Conservation (phyloP, 2,797 vertebrate species). For the Xenopus petersii region DNA sequence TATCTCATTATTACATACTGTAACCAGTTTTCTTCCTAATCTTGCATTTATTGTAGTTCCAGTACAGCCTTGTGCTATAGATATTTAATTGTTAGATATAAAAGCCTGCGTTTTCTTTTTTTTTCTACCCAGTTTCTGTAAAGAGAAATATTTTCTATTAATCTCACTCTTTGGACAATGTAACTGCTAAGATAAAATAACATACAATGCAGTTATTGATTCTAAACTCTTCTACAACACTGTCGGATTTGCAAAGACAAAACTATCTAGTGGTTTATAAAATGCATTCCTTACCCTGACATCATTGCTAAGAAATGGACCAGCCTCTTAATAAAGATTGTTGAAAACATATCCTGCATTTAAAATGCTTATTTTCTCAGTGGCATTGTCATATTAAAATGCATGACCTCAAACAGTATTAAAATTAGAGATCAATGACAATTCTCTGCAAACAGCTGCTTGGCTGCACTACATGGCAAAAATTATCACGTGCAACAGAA, state of each 20-base stretch:
- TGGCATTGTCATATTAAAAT: conserved; percentile 38
- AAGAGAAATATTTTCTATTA: neutral
- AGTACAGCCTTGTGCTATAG: too few species aligned
- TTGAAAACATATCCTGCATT: conserved; percentile 23
- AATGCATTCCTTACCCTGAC: conserved; percentile 22
- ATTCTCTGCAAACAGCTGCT: too few species aligned
- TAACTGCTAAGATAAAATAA: conserved; percentile 15
- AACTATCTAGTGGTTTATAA: conserved; percentile 23
- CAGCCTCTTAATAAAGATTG: conserved; percentile 31
- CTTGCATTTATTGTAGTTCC: too few species aligned
- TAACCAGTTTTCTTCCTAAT: too few species aligned
- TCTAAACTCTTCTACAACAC: conserved; percentile 1
- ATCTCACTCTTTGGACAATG: neutral
- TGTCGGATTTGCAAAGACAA: neutral
- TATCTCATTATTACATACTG: too few species aligned
- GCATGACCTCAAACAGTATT: conserved; percentile 36
- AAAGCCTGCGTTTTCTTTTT: too few species aligned
- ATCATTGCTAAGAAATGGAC: conserved; percentile 20
- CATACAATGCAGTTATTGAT: conserved; percentile 6
- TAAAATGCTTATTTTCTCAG: conserved; percentile 40
- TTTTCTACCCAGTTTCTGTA: neutral
- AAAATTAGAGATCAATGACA: too few species aligned
- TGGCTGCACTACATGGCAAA: too few species aligned
- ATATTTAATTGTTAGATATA: too few species aligned
- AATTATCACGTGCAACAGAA: too few species aligned